Conservation (phyloP, 1,140 invertebrate genomes). For the Tetragnatha versicolor region DNA sequence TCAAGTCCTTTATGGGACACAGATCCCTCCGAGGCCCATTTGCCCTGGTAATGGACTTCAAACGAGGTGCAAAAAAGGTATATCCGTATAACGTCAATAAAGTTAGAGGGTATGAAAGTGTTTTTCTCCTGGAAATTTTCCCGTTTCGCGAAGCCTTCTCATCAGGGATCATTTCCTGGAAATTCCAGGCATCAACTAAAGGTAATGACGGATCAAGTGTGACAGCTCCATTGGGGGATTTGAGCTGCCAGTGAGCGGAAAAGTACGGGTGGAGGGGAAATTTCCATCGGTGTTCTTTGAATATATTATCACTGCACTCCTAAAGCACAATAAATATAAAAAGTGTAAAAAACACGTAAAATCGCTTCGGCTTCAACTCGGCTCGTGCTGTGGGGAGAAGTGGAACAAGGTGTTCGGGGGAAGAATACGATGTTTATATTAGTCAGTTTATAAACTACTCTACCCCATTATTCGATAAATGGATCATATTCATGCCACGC, state of each 20-base stretch:
- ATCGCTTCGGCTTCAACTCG: constrained; percentile 18
- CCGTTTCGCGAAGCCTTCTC: constrained; percentile 27
- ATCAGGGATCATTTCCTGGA: constrained; percentile 31
- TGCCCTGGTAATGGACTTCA: constrained; percentile 18
- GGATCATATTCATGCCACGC: too few relatives aligned
- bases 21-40: constrained; percentile 8
- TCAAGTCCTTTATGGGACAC: not conserved
- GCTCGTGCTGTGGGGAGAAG: not conserved
- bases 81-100: constrained; percentile 36
- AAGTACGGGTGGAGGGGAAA: not conserved
- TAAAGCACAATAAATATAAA: constrained; percentile 49
- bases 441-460: too few relatives aligned
- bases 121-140: constrained; percentile 27
- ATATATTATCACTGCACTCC: constrained; percentile 47
- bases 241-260: constrained; percentile 15
- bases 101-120: constrained; percentile 45
- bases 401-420: too few relatives aligned
- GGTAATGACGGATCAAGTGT: constrained; percentile 35
- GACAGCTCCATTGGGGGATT: constrained; percentile 34
- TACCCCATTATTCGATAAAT: too few relatives aligned
- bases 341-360: constrained; percentile 48
- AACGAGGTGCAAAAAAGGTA: constrained; percentile 30
- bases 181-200: constrained; percentile 16
- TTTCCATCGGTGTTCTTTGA: constrained; percentile 22
- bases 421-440: too few relatives aligned